Conservation (phyloP, 2,888 invertebrate genomes). For the Junonia oenone region DNA sequence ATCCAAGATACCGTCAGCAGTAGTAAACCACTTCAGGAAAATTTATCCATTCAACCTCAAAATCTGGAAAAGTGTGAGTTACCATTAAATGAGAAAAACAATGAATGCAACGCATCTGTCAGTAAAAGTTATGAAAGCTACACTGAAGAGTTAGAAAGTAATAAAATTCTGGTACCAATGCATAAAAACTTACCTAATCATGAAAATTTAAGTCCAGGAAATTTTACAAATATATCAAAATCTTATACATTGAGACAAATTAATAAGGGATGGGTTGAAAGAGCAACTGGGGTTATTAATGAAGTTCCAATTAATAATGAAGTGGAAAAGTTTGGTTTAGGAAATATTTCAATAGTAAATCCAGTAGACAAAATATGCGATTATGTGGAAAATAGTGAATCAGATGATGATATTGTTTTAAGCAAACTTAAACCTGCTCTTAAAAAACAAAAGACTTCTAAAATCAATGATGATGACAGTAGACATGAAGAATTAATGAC, state of each 20-base stretch:
- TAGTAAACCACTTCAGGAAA: no score
- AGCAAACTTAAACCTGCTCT: conserved; percentile 76
- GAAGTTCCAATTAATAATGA: conserved; percentile 31
- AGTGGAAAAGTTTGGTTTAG: conserved; percentile 54
- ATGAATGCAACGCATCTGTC: no score
- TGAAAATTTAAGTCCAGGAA: conserved; percentile 16
- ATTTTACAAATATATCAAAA: conserved; percentile 33
- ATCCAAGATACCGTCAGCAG: no score
- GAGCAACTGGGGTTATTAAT: conserved; percentile 61
- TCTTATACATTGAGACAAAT: conserved; percentile 48
- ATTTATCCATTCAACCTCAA: no score
- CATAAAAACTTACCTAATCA: not conserved
- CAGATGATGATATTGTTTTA: conserved; percentile 71
- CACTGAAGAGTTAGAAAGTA: not conserved
- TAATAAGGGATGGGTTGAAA: conserved; percentile 65
- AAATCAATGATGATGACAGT: conserved; percentile 7
- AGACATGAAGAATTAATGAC: conserved; percentile 15
- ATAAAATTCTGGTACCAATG: not conserved
- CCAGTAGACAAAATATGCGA: conserved; percentile 58
- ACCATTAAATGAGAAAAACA: no score
- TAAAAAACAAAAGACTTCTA: conserved; percentile 69
- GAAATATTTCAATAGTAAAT: conserved; percentile 47
- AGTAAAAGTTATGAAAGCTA: not conserved
- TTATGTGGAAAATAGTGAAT: conserved; percentile 87
- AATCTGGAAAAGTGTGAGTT: no score